These are phyloP conservation scores for Saxicola maurus DNA, from an alignment of 2,797 vertebrate genomes.

Conservation along the genomic window DNA sequence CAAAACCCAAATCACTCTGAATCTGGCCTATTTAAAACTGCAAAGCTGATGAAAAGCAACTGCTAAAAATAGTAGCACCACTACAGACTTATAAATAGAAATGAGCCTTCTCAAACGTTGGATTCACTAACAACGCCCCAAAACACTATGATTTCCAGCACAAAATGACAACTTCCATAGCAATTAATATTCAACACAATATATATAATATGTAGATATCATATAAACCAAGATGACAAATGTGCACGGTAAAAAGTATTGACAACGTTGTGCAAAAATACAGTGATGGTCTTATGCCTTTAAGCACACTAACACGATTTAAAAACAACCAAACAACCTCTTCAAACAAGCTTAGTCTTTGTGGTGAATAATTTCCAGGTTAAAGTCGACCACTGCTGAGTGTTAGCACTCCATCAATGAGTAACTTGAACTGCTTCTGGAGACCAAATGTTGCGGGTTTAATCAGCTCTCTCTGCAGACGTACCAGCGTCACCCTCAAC, in stretches of 20 bases:
- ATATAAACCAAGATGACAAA: not conserved
- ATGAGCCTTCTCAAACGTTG: rapidly evolving
- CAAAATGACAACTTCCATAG: not conserved
- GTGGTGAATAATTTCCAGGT: not conserved
- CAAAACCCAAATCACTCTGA: not conserved
- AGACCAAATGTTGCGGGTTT: too few species aligned
- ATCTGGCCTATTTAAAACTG: not conserved
- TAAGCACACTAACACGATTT: not conserved
- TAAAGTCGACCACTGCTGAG: not conserved
- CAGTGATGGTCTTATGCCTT: not conserved
- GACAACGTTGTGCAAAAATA: not conserved
- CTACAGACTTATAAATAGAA: not conserved
- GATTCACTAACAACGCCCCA: not conserved
- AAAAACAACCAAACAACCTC: not conserved
- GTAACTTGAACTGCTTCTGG: not conserved
- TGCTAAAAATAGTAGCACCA: not conserved
- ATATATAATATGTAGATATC: not conserved
- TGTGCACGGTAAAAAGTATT: rapidly evolving
- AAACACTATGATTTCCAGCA: not conserved
- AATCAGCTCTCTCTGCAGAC: not conserved
- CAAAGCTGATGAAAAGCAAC: not conserved
- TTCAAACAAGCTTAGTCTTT: not conserved
- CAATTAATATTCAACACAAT: not conserved
- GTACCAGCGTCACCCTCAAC: rapidly evolving
- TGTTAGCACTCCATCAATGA: not conserved